These are phyloP conservation scores for Muscidifurax raptorellus DNA, from an alignment of 1,140 invertebrate genomes.

Conservation along the genomic window DNA sequence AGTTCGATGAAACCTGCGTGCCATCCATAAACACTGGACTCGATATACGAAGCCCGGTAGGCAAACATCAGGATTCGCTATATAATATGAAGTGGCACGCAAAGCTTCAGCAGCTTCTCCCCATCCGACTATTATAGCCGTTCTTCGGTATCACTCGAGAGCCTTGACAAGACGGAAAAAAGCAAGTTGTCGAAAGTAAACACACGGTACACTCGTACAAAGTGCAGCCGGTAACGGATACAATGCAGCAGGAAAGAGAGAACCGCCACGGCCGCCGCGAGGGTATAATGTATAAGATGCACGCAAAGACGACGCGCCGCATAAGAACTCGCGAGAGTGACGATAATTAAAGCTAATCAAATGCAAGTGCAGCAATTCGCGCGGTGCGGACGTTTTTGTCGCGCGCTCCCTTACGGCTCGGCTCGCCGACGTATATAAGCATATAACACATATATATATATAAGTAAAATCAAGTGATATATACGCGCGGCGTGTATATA, in stretches of 20 bases:
- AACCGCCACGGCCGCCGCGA: no score
- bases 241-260: background rate
- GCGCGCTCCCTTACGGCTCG: background rate
- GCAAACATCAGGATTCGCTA: no score
- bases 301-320: background rate
- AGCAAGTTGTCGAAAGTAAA: background rate
- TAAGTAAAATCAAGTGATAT: constrained; percentile 32
- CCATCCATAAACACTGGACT: no score
- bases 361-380: constrained; percentile 33
- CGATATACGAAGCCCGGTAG: no score
- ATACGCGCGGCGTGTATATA: constrained; percentile 15
- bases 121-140: no score
- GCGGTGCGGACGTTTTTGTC: background rate
- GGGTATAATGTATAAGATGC: background rate
- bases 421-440: background rate
- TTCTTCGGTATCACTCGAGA: background rate
- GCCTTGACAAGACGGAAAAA: background rate
- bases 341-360: constrained; percentile 49
- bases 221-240: background rate
- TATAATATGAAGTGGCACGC: no score
- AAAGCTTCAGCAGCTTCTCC: no score
- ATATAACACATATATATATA: background rate
- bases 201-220: background rate
- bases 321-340: background rate
- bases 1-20: no score